phyloP scores from a whole-genome alignment of 2,797 vertebrate species.

The Thaleichthys pacificus region DNA sequence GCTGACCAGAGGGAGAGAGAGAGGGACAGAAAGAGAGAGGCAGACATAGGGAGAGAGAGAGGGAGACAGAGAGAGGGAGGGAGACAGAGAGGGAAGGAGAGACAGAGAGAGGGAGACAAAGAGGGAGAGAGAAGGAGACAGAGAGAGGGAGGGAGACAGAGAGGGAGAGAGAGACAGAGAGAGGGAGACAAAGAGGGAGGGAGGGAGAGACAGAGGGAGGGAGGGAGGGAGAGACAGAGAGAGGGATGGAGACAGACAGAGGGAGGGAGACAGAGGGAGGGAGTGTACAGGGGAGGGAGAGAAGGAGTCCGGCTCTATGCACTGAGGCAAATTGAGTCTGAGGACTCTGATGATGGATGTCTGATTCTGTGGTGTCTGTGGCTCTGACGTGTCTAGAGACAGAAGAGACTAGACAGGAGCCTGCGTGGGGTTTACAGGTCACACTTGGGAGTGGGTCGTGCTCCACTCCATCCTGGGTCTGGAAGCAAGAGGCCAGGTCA shows the following conservation, averaged over 20 bases:
- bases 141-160: neutral
- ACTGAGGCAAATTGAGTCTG: neutral
- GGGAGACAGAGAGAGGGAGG: no score
- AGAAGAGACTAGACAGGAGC: no score
- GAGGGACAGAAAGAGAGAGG: no score
- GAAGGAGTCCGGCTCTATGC: neutral
- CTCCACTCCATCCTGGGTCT: neutral
- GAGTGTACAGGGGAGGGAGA: no score
- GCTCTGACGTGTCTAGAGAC: slow-evolving; percentile 34
- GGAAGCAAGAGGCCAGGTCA: neutral
- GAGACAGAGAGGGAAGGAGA: neutral
- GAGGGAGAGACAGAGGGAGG: no score
- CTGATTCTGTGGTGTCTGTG: neutral
- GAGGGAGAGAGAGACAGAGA: no score
- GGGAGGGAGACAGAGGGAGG: neutral
- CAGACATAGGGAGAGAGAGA: no score
- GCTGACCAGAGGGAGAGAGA: no score
- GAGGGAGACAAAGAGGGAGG: neutral
- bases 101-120: neutral
- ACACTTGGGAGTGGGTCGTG: neutral
- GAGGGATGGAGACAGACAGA: no score
- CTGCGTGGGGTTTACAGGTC: slow-evolving; percentile 49
- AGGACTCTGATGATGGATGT: neutral
- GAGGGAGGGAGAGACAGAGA: no score
- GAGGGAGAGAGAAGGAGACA: neutral